A percentile compares a stretch with the other conserved stretches of the same genome.
Conservation (phyloP, 1,140 invertebrate species). For the Fopius arisanus region DNA sequence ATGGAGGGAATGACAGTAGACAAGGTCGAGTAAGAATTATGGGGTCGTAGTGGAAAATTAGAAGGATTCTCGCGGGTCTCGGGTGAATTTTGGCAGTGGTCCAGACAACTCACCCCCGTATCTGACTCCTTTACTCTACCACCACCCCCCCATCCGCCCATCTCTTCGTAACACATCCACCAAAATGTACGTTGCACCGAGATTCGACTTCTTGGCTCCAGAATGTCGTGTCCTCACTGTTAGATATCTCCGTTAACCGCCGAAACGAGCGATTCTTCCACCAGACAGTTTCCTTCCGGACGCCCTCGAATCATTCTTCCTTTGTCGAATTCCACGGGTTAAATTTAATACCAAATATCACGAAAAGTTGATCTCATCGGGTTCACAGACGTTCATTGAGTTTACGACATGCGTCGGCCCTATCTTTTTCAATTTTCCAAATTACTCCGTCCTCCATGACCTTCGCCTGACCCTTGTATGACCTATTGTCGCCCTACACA, state of each 20-base stretch:
- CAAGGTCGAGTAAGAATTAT: slow-evolving; percentile 5
- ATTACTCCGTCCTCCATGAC: too few relatives aligned
- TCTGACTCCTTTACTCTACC: background rate
- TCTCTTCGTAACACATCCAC: background rate
- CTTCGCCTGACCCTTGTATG: too few relatives aligned
- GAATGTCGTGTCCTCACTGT: slow-evolving; percentile 25
- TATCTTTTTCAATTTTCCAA: too few relatives aligned
- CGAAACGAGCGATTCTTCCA: slow-evolving; percentile 28
- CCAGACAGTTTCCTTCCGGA: slow-evolving; percentile 24
- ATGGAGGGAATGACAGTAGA: background rate
- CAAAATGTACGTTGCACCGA: slow-evolving; percentile 3
- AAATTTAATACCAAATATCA: background rate
- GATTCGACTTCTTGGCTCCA: slow-evolving; percentile 36
- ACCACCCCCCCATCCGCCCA: background rate
- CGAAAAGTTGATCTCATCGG: too few relatives aligned
- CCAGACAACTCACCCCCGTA: slow-evolving; percentile 29
- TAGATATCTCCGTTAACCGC: slow-evolving; percentile 20
- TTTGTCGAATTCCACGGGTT: background rate
- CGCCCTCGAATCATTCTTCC: slow-evolving; percentile 3
- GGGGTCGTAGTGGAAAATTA: slow-evolving; percentile 37
- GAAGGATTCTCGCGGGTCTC: slow-evolving; percentile 39
- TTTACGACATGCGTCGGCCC: too few relatives aligned
- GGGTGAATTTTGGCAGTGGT: slow-evolving; percentile 37
- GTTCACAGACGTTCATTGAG: too few relatives aligned
- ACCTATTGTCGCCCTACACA: too few relatives aligned